Percentiles rank a stretch among this genome's conserved stretches.
Conservation (phyloP, 2,113 vertebrate species). For the Calidris pygmaea region DNA sequence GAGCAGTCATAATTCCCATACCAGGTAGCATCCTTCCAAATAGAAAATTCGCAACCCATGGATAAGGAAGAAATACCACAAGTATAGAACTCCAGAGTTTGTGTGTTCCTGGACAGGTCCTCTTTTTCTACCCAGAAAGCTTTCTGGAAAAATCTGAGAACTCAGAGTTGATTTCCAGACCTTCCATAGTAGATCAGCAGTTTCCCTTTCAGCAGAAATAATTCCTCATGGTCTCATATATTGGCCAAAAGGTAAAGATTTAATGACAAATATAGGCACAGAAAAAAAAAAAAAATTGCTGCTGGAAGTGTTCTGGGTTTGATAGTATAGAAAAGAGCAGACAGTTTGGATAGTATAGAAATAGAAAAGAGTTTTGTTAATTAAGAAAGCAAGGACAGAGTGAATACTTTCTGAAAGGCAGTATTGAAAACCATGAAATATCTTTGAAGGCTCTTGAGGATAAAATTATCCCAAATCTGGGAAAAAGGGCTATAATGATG, state of each 20-base stretch:
- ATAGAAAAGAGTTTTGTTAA: background rate
- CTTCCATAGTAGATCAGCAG: background rate
- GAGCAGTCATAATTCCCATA: background rate
- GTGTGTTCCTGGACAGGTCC: background rate
- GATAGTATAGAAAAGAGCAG: background rate
- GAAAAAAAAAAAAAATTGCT: background rate
- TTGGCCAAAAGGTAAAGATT: background rate
- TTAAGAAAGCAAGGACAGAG: background rate
- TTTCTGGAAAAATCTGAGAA: background rate
- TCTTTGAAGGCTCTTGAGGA: background rate
- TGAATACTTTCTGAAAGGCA: background rate
- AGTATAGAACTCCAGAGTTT: background rate
- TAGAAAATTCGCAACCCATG: rapidly evolving
- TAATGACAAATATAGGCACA: background rate
- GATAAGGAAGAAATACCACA: background rate
- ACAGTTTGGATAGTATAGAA: background rate
- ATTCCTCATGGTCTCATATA: background rate
- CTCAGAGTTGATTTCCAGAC: background rate
- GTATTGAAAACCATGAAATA: background rate
- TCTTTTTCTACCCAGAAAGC: background rate
- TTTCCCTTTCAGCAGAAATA: background rate
- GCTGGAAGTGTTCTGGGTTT: background rate
- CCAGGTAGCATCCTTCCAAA: background rate
- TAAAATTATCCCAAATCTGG: background rate
- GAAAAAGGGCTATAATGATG: background rate